phyloP scores from a whole-genome alignment of 37 sponge, comb jelly and placozoan species.

The Spongia lamella region DNA sequence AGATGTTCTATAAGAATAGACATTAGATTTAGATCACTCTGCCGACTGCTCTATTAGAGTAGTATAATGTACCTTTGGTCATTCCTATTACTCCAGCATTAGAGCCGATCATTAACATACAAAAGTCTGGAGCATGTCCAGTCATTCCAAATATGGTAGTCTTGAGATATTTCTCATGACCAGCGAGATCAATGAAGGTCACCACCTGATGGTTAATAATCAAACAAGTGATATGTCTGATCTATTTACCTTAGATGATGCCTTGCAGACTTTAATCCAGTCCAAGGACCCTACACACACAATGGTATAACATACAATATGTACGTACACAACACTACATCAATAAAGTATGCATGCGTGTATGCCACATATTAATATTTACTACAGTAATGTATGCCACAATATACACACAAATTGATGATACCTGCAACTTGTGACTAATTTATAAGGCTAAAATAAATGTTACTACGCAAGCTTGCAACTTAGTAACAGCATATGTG shows the following conservation, averaged over 20 bases:
- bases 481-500: no score
- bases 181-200: conserved; percentile 98
- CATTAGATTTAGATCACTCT: background rate
- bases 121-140: conserved; percentile 97
- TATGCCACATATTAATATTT: no score
- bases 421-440: no score
- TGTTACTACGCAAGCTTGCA: background rate
- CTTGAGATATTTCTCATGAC: conserved; percentile 95
- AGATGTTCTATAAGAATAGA: conserved; percentile 74
- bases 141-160: conserved; percentile 99
- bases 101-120: conserved; percentile 96
- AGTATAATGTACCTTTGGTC: conserved; percentile 69
- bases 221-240: background rate
- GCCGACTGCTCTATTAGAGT: background rate
- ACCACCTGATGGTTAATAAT: conserved; percentile 36
- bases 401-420: background rate
- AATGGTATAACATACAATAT: background rate
- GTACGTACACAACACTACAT: background rate
- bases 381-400: background rate
- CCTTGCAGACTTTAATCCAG: conserved; percentile 89
- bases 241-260: conserved; percentile 77
- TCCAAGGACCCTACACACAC: conserved; percentile 63
- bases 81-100: conserved; percentile 96
- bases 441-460: background rate
- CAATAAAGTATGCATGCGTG: background rate